Conservation (phyloP, 2,888 invertebrate species). For the Watsonalla cultraria region DNA sequence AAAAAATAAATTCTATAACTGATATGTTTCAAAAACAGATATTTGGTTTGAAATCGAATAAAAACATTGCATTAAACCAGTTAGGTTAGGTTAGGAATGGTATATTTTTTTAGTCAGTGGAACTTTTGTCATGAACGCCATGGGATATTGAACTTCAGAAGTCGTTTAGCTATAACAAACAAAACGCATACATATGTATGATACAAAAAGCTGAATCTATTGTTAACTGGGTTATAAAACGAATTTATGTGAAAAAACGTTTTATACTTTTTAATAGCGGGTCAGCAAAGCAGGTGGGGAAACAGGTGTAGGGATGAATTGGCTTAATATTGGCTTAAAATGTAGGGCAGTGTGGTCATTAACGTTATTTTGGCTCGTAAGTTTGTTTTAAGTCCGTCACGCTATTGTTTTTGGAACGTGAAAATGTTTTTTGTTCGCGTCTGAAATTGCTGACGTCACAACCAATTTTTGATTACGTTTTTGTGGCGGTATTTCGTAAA, state of each 20-base stretch:
- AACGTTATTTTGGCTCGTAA: conserved; percentile 35
- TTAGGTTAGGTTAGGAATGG: too few relatives aligned
- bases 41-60: neutral
- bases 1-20: too few relatives aligned
- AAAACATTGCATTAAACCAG: too few relatives aligned
- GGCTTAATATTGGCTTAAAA: conserved; percentile 40
- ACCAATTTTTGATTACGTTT: conserved; percentile 66
- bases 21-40: too few relatives aligned
- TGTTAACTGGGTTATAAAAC: conserved; percentile 43
- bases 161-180: neutral
- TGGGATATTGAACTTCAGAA: neutral
- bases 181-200: conserved; percentile 23
- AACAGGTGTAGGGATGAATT: conserved; percentile 54
- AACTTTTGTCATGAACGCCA: too few relatives aligned
- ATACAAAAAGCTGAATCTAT: conserved; percentile 28
- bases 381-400: conserved; percentile 74
- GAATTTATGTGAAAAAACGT: conserved; percentile 31
- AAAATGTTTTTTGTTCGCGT: conserved; percentile 36
- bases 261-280: conserved; percentile 46
- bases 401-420: conserved; percentile 52
- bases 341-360: conserved; percentile 52
- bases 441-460: conserved; percentile 21
- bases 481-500: conserved; percentile 47
- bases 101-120: too few relatives aligned
- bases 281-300: conserved; percentile 63